Evolutionary conservation across 64 coral and sea anemone genomes (phyloP), one percentile per base, ranked within the genome.

Genomic region (Exaiptasia diaphana): DNA sequence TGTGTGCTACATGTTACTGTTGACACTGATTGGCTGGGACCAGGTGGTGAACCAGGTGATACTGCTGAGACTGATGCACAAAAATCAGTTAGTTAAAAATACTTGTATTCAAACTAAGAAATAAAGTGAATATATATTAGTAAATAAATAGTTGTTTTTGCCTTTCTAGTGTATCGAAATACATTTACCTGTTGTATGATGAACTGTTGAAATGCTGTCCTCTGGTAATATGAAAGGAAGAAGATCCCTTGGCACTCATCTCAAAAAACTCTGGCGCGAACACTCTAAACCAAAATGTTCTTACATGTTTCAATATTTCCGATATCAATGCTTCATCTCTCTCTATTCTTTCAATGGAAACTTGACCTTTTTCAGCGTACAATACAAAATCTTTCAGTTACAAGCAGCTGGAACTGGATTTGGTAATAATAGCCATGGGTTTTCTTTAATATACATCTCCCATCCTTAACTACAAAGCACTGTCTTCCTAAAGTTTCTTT

Each of bases 311-410:
- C 42, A 90, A 82, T 20, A 90, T 76, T 32, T 82, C 70, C 53
- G 34, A 22, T 25, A 88, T 88, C 5, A 88, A 29, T 37, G 44
- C 39, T 56, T 88, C 42, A 82, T 90, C 68, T 74, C 78, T 79
- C 0, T n/a, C 6, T 35, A 88, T 71, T 53, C 73, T 75, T 28
- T 88, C 73, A 1, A 88, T 80, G 0, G 73, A 79, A 28, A 70
- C 28, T 25, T 60, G 85, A 13, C 85, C 85, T 56, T 88, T 30
- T 53, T 69, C 9, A 41, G 85, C 75, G 80, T 79, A 88, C 39
- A 88, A 80, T 4, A 88, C 37, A 88, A 88, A 87, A 38, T 86
- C 73, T 86, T 75, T 86, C 85, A 69, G 74, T 87, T 0, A 87
- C 73, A 7, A 87, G 30, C 14, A 87, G 44, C 69, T 87, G 85